Evolutionary conservation across 2,888 invertebrate species (phyloP).

Genomic region (Physocephala rufipes): DNA sequence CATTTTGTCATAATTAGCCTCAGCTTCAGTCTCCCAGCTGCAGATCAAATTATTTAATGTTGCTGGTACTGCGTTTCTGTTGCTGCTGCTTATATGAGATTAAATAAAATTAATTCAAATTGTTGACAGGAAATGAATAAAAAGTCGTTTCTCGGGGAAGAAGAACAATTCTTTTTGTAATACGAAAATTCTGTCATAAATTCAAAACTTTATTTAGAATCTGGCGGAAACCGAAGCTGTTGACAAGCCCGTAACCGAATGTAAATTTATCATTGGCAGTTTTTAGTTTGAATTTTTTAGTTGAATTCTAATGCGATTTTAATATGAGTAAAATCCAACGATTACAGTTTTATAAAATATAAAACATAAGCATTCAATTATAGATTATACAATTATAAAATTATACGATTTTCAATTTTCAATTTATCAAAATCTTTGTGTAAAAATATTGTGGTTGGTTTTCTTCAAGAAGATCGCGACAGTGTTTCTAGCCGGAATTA

Average conservation of each 20-base stretch:
- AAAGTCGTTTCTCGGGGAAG: not conserved
- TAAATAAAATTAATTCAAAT: constrained; percentile 30
- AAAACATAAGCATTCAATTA: not conserved
- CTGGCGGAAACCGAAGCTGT: not conserved
- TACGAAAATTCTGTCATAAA: no score
- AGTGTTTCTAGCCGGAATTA: no score
- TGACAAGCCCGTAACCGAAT: not conserved
- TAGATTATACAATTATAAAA: no score
- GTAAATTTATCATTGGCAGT: no score
- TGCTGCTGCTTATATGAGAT: constrained; percentile 15
- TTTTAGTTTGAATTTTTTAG: no score
- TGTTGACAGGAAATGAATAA: constrained; percentile 21
- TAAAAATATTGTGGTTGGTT: no score
- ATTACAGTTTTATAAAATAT: not conserved
- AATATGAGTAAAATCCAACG: no score
- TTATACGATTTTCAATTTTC: no score
- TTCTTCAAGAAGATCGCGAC: no score
- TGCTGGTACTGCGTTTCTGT: constrained; percentile 1
- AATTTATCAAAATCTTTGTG: no score
- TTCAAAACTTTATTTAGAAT: no score
- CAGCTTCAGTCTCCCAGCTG: constrained; percentile 20
- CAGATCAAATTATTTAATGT: no score
- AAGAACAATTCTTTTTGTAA: not conserved
- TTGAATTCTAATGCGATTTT: not conserved
- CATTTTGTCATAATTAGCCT: constrained; percentile 61